phyloP scores from a whole-genome alignment of 2,888 invertebrate species.

The Drosophila nr. fundita region DNA sequence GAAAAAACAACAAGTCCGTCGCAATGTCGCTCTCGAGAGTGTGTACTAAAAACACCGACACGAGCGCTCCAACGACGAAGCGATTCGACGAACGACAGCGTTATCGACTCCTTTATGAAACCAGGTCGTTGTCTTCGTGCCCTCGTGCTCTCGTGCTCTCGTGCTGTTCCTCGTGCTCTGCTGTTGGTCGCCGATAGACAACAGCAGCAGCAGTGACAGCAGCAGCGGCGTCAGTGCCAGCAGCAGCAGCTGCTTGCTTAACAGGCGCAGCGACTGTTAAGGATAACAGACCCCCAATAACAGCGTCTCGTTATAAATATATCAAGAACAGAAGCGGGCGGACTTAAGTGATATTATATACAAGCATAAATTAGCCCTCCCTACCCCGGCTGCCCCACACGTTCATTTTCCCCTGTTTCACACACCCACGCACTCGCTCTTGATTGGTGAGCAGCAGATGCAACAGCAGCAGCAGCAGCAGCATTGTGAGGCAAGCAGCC shows the following conservation, averaged over 20 bases:
- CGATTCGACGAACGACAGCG: slow-evolving; percentile 2
- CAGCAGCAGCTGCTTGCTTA: slow-evolving; percentile 3
- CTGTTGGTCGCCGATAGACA: not conserved
- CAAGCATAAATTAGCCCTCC: slow-evolving; percentile 58
- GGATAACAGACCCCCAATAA: slow-evolving; percentile 39
- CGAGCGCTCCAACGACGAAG: slow-evolving; percentile 25
- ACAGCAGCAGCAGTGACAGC: not conserved
- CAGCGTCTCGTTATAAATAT: slow-evolving; percentile 53
- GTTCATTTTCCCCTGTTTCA: slow-evolving; percentile 4
- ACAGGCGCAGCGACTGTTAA: slow-evolving; percentile 41
- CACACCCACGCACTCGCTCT: slow-evolving; percentile 58
- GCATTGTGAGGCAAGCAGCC: slow-evolving; percentile 24
- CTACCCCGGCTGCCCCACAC: not conserved
- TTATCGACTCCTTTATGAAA: slow-evolving; percentile 47
- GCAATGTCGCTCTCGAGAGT: slow-evolving; percentile 41
- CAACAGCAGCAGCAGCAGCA: slow-evolving; percentile 38
- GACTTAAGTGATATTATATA: slow-evolving; percentile 77
- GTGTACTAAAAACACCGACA: slow-evolving; percentile 58
- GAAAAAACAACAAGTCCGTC: slow-evolving; percentile 27
- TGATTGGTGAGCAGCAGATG: slow-evolving; percentile 84
- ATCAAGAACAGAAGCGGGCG: slow-evolving; percentile 31
- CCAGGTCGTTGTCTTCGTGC: slow-evolving; percentile 73
- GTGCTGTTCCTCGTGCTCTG: slow-evolving; percentile 2
- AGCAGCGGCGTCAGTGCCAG: not conserved
- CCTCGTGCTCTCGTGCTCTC: slow-evolving; percentile 51